Base-by-base conservation (phyloP, 1,140 invertebrate genomes). In the Zaprionus inermis region DNA sequence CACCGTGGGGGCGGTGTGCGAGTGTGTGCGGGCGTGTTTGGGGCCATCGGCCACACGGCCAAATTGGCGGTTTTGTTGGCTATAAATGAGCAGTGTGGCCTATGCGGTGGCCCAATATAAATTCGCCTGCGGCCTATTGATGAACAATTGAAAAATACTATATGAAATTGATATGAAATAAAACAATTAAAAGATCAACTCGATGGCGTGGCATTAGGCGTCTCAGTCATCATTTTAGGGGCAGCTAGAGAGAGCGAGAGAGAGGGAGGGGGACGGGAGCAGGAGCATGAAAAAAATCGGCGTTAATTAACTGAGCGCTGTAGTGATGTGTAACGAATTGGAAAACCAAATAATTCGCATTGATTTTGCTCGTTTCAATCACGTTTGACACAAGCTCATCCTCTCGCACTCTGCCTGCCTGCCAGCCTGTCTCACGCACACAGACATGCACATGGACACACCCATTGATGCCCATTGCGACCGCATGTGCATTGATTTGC, bases 331-430 rank as follows among this genome's bases (percentile, higher is more conserved):
- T 89, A 89, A 84, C 85, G 84, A 89, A 89, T 89, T 89, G 84
- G 84, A 84, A 88, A 89, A 89, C 84, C 84, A 89, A 89, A 89
- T 89, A 89, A 89, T 90, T 89, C 80, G 84, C 78, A 90, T 89
- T 89, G 84, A 89, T 89, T 89, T 89, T 67, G 72, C 61, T 78
- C 80, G 80, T 88, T 79, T 77, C 73, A 75, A 78, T 78, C 64
- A 70, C 59, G 61, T 72, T 72, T 67, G 64, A 60, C 52, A 65
- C 69, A 67, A 49, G 44, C 61, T 28, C 63, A 22, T 18, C 28
- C 34, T 36, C 32, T 28, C 24, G 3, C 24, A 2, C 24, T 1
- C 5, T 28, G 3, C 5, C 5, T 4, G 3, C 24, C 24, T 4
- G 1, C 22, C 4, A 4, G 3, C 30, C 51, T 34, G 57, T 32